These are phyloP conservation scores for Cabera pusaria DNA, from an alignment of 2,888 invertebrate genomes.

Conservation along the genomic window DNA sequence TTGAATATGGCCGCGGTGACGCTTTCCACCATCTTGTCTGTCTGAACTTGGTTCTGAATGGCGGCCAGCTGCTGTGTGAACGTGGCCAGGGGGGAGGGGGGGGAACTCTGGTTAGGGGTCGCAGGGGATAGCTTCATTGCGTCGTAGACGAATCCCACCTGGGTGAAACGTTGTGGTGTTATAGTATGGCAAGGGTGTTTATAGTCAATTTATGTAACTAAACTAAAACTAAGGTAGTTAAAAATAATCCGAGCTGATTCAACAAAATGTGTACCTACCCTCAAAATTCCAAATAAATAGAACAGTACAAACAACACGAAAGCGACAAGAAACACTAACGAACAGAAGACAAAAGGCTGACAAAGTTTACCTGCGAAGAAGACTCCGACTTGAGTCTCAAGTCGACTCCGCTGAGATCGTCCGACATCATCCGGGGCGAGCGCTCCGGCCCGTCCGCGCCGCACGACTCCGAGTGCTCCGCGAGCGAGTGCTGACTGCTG, in stretches of 20 bases:
- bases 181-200: too few relatives aligned
- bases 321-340: too few relatives aligned
- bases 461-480: slow-evolving; percentile 59
- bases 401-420: slow-evolving; percentile 85
- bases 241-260: too few relatives aligned
- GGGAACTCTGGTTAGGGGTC: slow-evolving; percentile 55
- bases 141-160: slow-evolving; percentile 67
- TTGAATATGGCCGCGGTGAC: slow-evolving; percentile 80
- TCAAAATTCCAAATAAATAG: too few relatives aligned
- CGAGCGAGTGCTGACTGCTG: slow-evolving; percentile 86
- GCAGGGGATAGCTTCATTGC: slow-evolving; percentile 82
- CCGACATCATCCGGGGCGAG: slow-evolving; percentile 43
- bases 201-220: slow-evolving; percentile 12
- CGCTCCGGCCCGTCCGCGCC: slow-evolving; percentile 48
- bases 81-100: slow-evolving; percentile 64
- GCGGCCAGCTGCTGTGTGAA: slow-evolving; percentile 77
- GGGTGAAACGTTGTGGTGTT: slow-evolving; percentile 4
- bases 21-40: slow-evolving; percentile 79
- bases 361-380: slow-evolving; percentile 58
- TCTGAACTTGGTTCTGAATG: slow-evolving; percentile 76
- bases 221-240: too few relatives aligned
- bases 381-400: slow-evolving; percentile 86
- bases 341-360: too few relatives aligned
- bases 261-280: too few relatives aligned
- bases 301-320: too few relatives aligned